Evolutionary conservation across 2,888 invertebrate genomes (phyloP), one percentile per base, ranked within the genome.

Genomic region (Morpho deidamia): DNA sequence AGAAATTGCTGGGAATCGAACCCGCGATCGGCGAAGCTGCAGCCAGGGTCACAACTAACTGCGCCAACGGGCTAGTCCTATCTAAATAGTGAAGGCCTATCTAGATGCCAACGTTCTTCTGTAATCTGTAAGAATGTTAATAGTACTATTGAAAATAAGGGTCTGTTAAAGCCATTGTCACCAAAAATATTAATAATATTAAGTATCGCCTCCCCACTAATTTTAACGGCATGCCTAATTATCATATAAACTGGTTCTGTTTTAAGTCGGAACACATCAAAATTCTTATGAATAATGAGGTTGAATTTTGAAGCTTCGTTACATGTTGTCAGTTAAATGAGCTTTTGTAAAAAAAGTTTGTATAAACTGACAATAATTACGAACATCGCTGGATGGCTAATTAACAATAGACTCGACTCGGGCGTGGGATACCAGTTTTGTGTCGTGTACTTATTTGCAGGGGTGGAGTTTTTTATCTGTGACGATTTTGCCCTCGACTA

Each of bases 281-380:
- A 81, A 76, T 75, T 74, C 72, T 66, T 83, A 83, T 84, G 82
- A 83, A 81, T 83, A 84, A 84, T 83, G 76, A 78, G 79, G 69
- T 76, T 69, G 75, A 71, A 76, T 80, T 81, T 82, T 80, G 23
- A 83, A 76, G 85, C 80, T 81, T 81, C 81, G 85, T 80, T 83
- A 79, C 75, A 68, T 79, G 74, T 74, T 74, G 78, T 72, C 69
- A 70, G 72, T 75, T 71, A 72, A 71, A 70, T 69, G 69, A 71
- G 73, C 72, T 72, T 73, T 75, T 66, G 66, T 69, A 67, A 75
- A 73, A 70, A 67, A 70, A 64, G 64, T 67, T 68, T 63, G 67
- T 67, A 68, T 69, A 66, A 71, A 69, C 67, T 66, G 62, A 68
- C 67, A 65, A 66, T 71, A 70, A 71, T 70, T 71, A 72, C 66